phyloP scores from a whole-genome alignment of 2,113 vertebrate species.

The Notiomystis cincta region DNA sequence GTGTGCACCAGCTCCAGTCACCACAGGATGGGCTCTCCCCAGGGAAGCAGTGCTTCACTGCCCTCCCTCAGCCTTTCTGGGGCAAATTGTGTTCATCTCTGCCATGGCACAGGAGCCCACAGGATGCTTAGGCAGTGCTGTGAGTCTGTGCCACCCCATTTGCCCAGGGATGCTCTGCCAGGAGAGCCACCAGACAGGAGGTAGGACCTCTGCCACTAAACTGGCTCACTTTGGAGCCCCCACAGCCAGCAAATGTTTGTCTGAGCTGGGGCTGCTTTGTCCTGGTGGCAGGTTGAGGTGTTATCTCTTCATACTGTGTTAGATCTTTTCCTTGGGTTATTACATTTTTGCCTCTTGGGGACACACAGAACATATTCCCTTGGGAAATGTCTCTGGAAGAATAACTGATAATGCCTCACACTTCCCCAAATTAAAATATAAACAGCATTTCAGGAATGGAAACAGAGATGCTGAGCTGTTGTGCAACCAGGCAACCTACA shows the following conservation, averaged over 20 bases:
- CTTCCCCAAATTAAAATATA: neutral
- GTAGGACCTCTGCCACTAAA: neutral
- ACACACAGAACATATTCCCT: neutral
- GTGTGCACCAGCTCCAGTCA: neutral
- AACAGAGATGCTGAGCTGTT: neutral
- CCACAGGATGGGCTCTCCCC: neutral
- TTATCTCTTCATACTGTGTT: neutral
- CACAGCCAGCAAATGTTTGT: neutral
- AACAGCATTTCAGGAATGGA: neutral
- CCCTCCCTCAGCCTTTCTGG: neutral
- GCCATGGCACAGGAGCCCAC: neutral
- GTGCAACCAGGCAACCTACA: neutral
- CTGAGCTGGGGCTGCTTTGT: neutral
- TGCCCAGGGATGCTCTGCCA: neutral
- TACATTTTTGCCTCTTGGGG: neutral
- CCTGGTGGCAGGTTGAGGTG: neutral
- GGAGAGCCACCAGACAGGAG: constrained; percentile 9
- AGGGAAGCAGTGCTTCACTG: neutral
- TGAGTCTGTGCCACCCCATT: neutral
- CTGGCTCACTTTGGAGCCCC: neutral
- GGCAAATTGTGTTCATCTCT: neutral
- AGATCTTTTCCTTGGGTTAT: neutral
- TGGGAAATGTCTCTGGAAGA: neutral
- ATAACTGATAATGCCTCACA: neutral
- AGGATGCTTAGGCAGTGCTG: neutral